Base-by-base conservation (phyloP, 2,888 invertebrate species). In the Polia nebulosa region DNA sequence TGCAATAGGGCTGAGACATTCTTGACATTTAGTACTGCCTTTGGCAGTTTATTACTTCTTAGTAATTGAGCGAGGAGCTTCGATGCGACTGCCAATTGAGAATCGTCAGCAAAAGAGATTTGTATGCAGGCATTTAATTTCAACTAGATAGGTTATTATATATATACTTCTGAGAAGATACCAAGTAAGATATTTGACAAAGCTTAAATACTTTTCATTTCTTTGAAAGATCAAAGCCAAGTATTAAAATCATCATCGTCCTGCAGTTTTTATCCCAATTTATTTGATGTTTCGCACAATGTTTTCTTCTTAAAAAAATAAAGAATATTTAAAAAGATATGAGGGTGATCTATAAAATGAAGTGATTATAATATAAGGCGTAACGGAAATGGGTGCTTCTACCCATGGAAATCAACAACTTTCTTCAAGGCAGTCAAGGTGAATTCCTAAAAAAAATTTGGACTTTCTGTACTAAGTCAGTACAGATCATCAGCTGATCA, bases 41-140 rank as follows among this genome's bases (percentile, higher is more conserved):
- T 67, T 80, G 72, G 68, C 77, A 76, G 72, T 83, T 85, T 82
- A 84, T 84, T 76, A 75, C 77, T 78, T 75, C 80, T 75, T 47
- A 64, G 80, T 83, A 85, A 83, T 86, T 80, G 79, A 72, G 67
- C 51, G 36, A 53, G 52, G 60, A 57, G 55, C 72, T 80, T 62
- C 70, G 59, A 53, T 59, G 29, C 56, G 83, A 80, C 83, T 85
- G 77, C 67, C 72, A 85, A 84, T 75, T 58, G 55, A 63, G 55
- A 64, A 69, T 59, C 13, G 6, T 34, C 51, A 9, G 11, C 34
- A 36, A 52, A 64, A 64, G 9, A 29, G 17, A 36, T n/a, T 11
- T 11, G 20, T 17, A 4, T 13, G 20, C 27, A 7, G 45, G 13
- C 1, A 13, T 7, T 3, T 65, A 0, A 27, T 8, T 20, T 17